A percentile compares a stretch with the other conserved stretches of the same genome.
Evolutionary conservation across 2,888 invertebrate genomes (phyloP).

Genomic region (Thumatha senex): DNA sequence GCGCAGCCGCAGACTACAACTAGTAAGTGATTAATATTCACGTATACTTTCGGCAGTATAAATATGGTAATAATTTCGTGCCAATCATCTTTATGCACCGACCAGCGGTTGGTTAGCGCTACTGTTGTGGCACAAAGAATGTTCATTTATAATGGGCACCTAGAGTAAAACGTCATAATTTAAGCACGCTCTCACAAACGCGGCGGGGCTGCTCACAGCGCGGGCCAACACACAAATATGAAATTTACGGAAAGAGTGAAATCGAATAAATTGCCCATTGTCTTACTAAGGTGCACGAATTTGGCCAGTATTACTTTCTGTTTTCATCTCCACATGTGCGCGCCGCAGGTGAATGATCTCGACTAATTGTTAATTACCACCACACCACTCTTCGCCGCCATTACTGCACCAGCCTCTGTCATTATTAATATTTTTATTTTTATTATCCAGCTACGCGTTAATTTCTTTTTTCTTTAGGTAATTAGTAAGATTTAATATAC

Average conservation of each 20-base stretch:
- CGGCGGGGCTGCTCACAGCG: slow-evolving; percentile 26
- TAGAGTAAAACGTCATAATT: slow-evolving; percentile 29
- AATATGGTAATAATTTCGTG: too few relatives aligned
- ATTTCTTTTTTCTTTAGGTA: slow-evolving; percentile 25
- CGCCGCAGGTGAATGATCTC: slow-evolving; percentile 53
- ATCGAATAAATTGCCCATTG: slow-evolving; percentile 81
- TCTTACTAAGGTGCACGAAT: slow-evolving; percentile 72
- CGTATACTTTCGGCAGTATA: too few relatives aligned
- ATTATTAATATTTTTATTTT: slow-evolving; percentile 33
- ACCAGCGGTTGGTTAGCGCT: background rate
- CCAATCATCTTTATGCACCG: background rate
- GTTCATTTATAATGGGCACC: slow-evolving; percentile 18
- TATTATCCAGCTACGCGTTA: slow-evolving; percentile 20
- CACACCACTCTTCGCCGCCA: slow-evolving; percentile 3
- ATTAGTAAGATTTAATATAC: slow-evolving; percentile 32
- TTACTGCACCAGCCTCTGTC: slow-evolving; percentile 3
- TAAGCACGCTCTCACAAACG: slow-evolving; percentile 39
- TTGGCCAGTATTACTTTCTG: slow-evolving; percentile 76
- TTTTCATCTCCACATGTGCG: slow-evolving; percentile 67
- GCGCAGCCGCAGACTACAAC: too few relatives aligned
- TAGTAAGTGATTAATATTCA: too few relatives aligned
- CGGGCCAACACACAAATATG: slow-evolving; percentile 59
- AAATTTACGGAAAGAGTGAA: slow-evolving; percentile 79
- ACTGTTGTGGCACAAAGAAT: slow-evolving; percentile 10
- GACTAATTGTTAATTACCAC: slow-evolving; percentile 40